These are phyloP conservation scores for Fulica atra DNA, from an alignment of 2,113 vertebrate species.

Conservation along the genomic window DNA sequence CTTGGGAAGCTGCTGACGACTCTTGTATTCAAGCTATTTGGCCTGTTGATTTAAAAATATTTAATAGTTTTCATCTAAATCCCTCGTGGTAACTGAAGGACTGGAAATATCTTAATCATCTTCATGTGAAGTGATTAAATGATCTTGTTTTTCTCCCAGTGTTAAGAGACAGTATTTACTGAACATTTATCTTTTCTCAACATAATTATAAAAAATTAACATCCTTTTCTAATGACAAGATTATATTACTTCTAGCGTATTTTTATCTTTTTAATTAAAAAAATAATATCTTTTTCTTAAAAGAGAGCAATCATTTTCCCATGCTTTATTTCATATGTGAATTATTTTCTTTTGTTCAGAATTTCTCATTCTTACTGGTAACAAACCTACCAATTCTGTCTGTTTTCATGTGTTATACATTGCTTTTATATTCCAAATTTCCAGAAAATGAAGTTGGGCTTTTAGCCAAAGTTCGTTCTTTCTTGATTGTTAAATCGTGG, in stretches of 20 bases:
- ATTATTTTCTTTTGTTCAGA: neutral
- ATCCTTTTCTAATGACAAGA: neutral
- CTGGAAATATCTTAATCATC: neutral
- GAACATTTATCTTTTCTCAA: neutral
- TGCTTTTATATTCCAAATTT: neutral
- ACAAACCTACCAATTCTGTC: neutral
- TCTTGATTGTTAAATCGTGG: neutral
- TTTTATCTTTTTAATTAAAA: neutral
- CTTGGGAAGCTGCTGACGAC: neutral
- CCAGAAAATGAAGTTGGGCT: neutral
- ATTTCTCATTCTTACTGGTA: neutral
- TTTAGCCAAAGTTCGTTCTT: slow-evolving; percentile 2
- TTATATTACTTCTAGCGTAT: neutral
- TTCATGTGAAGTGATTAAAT: neutral
- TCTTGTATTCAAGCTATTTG: neutral
- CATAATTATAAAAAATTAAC: neutral
- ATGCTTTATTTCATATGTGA: neutral
- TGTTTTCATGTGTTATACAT: neutral
- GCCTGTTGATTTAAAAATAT: neutral
- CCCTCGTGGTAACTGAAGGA: neutral
- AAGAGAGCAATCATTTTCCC: neutral
- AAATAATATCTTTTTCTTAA: neutral
- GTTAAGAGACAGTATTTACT: neutral
- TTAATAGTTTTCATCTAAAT: neutral
- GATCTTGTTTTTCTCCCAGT: neutral